Evolutionary conservation across 2,888 invertebrate genomes (phyloP).

Genomic region (Brenthis hecate): DNA sequence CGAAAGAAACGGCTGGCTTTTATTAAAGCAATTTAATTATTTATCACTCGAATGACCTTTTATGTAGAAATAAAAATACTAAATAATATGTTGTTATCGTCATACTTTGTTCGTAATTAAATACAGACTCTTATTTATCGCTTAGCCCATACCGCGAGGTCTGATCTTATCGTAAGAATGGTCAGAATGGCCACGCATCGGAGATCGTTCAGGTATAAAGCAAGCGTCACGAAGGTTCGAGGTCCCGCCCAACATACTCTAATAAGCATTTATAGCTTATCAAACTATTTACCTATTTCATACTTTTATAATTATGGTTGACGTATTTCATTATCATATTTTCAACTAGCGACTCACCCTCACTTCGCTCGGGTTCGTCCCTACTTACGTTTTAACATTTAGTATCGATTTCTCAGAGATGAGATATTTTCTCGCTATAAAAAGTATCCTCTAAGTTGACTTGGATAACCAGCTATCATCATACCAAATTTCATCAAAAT

Average conservation of each 20-base stretch:
- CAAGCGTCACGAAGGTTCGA: constrained; percentile 80
- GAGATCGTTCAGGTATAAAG: constrained; percentile 75
- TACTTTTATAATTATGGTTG: constrained; percentile 23
- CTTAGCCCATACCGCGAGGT: constrained; percentile 52
- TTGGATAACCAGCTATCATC: too few relatives aligned
- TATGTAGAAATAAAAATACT: constrained; percentile 3
- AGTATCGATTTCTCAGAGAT: too few relatives aligned
- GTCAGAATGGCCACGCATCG: constrained; percentile 58
- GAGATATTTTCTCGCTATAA: too few relatives aligned
- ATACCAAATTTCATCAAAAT: too few relatives aligned
- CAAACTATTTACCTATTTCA: constrained; percentile 77
- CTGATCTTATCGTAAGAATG: constrained; percentile 62
- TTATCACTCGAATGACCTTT: constrained; percentile 15
- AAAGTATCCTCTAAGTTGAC: too few relatives aligned
- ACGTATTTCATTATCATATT: neutral
- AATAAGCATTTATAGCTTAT: constrained; percentile 78
- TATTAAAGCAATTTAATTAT: constrained; percentile 2
- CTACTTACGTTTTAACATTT: too few relatives aligned
- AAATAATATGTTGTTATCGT: constrained; percentile 18
- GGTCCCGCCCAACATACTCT: constrained; percentile 65
- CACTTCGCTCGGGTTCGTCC: too few relatives aligned
- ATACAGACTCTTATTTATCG: constrained; percentile 64
- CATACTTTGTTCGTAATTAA: constrained; percentile 41
- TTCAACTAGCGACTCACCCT: constrained; percentile 2
- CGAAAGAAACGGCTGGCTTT: neutral